Conservation (phyloP, 2,113 vertebrate species). For the Lucifuga dentata region DNA sequence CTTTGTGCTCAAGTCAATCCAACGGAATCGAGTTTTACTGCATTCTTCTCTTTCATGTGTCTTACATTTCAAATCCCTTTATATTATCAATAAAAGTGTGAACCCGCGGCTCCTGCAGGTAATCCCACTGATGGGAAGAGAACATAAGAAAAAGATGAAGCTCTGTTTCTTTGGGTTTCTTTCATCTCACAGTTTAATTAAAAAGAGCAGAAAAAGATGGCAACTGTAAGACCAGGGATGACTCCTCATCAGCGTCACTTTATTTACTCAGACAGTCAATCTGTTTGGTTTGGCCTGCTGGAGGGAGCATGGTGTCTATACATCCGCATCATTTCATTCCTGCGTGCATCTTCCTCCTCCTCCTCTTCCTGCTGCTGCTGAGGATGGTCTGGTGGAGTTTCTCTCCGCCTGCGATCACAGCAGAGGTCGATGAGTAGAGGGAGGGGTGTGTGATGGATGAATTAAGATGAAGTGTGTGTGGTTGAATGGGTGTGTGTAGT, state of each 20-base stretch:
- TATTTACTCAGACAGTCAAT: constrained; percentile 57
- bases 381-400: constrained; percentile 18
- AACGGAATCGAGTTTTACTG: not conserved
- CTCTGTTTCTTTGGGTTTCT: constrained; percentile 10
- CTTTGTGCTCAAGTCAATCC: not conserved
- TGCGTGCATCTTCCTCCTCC: constrained; percentile 5
- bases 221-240: constrained; percentile 2
- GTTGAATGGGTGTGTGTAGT: constrained; percentile 3
- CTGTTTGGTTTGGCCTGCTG: constrained; percentile 26
- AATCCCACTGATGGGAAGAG: constrained; percentile 18
- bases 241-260: not conserved
- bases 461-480: not conserved
- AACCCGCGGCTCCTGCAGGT: constrained; percentile 3
- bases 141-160: not conserved
- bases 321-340: constrained; percentile 42
- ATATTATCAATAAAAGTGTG: constrained; percentile 1
- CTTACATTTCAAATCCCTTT: not conserved
- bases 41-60: not conserved
- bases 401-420: constrained; percentile 31
- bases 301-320: constrained; percentile 32
- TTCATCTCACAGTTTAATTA: constrained; percentile 29
- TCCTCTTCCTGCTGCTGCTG: not conserved
- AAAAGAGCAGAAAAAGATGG: constrained; percentile 32
- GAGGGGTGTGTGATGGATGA: constrained; percentile 32
- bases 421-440: constrained; percentile 13